Evolutionary conservation across 2,113 vertebrate species (phyloP), one percentile per base, ranked within the genome.

Genomic region (Dicentrarchus labrax): DNA sequence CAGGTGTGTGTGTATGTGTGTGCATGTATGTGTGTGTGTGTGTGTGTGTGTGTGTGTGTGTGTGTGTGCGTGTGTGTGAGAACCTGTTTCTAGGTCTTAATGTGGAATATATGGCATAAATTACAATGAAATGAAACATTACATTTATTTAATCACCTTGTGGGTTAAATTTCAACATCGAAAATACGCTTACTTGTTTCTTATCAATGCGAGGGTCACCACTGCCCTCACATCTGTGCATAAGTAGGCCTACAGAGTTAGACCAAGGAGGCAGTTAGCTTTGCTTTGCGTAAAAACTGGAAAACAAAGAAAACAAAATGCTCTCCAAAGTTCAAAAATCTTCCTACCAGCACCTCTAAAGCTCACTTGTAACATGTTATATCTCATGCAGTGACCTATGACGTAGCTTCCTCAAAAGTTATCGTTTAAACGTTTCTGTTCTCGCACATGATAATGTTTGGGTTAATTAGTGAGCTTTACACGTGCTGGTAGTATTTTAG

Each of bases 1-100:
- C 54, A 76, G 72, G 66, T 85, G 60, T 82, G 48, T 85, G 66
- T 70, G 64, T 86, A 51, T 78, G 43, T 64, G 54, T 66, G 10
- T 50, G 53, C 68, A 41, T 70, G 59, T 62, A 10, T 59, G 72
- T 84, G 50, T 83, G 50, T 84, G 67, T 76, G 17, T 68, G 56
- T 64, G 16, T 64, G 57, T 61, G 38, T 64, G 30, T 30, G 30
- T 30, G 30, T 30, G 30, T 59, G 72, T 84, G 50, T 83, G 50
- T 84, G 67, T 76, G 56, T 64, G 16, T 64, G 57, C 56, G 38
- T 64, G 30, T 30, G 30, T 30, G 30, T 30, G 30, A 30, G 30
- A 30, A 4, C 8, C 54, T 68, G 56, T n/a, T 36, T 66, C 36
- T 64, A 22, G 56, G n/a, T 15, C 22, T 68, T 8, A 57, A 74